These are phyloP conservation scores for Xestia rhomboidea DNA, from an alignment of 2,888 invertebrate genomes.

Conservation along the genomic window DNA sequence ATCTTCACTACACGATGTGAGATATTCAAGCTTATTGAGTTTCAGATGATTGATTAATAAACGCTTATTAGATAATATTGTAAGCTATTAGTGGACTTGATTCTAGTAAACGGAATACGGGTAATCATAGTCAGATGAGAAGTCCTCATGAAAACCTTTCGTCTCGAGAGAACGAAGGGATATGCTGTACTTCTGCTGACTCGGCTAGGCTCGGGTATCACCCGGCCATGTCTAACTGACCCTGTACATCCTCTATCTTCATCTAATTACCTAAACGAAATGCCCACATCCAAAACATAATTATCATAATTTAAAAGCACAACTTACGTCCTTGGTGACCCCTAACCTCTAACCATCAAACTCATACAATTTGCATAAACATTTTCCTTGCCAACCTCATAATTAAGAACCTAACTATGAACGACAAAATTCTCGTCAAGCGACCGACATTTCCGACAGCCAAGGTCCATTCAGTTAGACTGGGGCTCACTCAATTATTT, in stretches of 20 bases:
- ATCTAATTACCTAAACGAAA: neutral
- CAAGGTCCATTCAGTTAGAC: neutral
- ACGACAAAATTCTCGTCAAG: conserved; percentile 9
- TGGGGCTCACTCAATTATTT: conserved; percentile 49
- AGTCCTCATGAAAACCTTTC: neutral
- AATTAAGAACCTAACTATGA: conserved; percentile 13
- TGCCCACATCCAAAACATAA: neutral
- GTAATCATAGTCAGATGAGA: neutral
- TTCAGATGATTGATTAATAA: neutral
- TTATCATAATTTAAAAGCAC: conserved; percentile 13
- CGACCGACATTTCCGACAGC: conserved; percentile 1
- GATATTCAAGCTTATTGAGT: conserved; percentile 4
- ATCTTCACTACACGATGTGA: neutral
- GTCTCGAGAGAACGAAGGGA: neutral
- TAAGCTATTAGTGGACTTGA: neutral
- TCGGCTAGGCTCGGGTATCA: too few species aligned
- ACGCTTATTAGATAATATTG: neutral
- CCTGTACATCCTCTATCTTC: neutral
- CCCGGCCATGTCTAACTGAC: too few species aligned
- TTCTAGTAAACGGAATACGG: too few species aligned
- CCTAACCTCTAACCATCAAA: neutral
- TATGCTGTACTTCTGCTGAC: too few species aligned
- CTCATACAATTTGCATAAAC: conserved; percentile 31
- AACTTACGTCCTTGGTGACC: neutral
- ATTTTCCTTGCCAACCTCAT: conserved; percentile 16